Base-by-base conservation (phyloP, 2,888 invertebrate species). In the Drosophila peninsularis region DNA sequence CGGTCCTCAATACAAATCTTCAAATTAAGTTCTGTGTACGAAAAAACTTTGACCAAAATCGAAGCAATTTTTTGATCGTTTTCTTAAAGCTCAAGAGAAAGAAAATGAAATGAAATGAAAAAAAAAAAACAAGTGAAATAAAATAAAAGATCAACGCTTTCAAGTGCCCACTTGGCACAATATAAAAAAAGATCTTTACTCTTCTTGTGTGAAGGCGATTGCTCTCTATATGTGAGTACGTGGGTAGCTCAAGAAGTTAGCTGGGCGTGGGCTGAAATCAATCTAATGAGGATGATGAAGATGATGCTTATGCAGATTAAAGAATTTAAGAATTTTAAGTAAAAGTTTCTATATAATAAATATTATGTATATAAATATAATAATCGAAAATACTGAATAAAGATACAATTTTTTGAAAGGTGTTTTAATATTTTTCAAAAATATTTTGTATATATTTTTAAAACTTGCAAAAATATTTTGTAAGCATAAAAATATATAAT, bases 91-190 rank as follows among this genome's bases (percentile, higher is more conserved):
- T n/a, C 71, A 61, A 47, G 62, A 79, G 82, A 88, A 82, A 77
- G 75, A 86, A 86, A 82, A 77, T 66, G 69, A 79, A 74, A 77
- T 71, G 67, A 67, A 1, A 24, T 24, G 24, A 3, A 49, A 49
- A 27, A 45, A 49, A 32, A 32, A 19, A 85, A 75, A 4, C 2
- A 44, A 24, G 14, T 14, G 13, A 42, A 13, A 21, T 42, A 34
- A 49, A 34, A 49, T 32, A 86, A 80, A 71, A 82, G 77, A 80
- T 83, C 84, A 84, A 76, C 88, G 88, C 78, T 86, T 82, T 80
- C 75, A 75, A 83, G 86, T 88, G 80, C 82, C 88, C 88, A 83
- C 86, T 83, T 83, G 88, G 71, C 83, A 82, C 86, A 85, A 80
- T 80, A 70, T 71, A 62, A 63, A 79, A 75, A 75, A 68, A 61